Conservation (phyloP, 2,888 invertebrate genomes). For the Bhutanitis thaidina region DNA sequence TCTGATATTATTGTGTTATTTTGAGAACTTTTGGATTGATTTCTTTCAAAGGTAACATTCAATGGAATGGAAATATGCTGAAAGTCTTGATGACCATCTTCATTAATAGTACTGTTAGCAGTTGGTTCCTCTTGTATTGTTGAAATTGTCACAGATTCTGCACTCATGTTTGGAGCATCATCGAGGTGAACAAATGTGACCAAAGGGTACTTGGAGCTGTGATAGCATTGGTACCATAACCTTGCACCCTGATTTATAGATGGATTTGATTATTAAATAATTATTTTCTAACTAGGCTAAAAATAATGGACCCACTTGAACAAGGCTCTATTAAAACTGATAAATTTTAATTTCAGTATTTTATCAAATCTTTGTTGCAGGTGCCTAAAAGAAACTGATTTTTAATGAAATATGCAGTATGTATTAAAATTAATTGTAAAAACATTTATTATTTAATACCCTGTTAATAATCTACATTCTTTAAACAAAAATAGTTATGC, state of each 20-base stretch:
- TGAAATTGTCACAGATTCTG: not conserved
- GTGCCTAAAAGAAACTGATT: not conserved
- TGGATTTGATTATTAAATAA: slow-evolving; percentile 40
- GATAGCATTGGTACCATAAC: slow-evolving; percentile 69
- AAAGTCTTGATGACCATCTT: slow-evolving; percentile 27
- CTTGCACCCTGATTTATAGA: slow-evolving; percentile 59
- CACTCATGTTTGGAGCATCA: slow-evolving; percentile 35
- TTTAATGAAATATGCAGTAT: not conserved
- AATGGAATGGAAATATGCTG: slow-evolving; percentile 20
- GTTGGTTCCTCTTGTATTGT: slow-evolving; percentile 18
- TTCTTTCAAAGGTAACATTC: slow-evolving; percentile 5
- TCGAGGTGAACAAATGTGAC: slow-evolving; percentile 61
- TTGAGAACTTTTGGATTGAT: not conserved
- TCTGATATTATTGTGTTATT: not conserved
- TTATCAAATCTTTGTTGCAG: not conserved
- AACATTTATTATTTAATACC: not conserved
- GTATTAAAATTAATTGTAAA: too few relatives aligned
- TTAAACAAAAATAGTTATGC: too few relatives aligned
- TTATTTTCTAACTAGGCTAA: slow-evolving; percentile 32
- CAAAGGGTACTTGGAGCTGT: slow-evolving; percentile 61
- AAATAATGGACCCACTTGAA: slow-evolving; percentile 22
- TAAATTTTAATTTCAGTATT: not conserved
- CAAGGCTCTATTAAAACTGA: not conserved
- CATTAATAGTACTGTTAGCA: slow-evolving; percentile 21
- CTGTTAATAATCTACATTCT: not conserved